A percentile compares a stretch with the other conserved stretches of the same genome.
Evolutionary conservation across 64 coral and sea anemone species (phyloP).

Genomic region (Montipora sp.): DNA sequence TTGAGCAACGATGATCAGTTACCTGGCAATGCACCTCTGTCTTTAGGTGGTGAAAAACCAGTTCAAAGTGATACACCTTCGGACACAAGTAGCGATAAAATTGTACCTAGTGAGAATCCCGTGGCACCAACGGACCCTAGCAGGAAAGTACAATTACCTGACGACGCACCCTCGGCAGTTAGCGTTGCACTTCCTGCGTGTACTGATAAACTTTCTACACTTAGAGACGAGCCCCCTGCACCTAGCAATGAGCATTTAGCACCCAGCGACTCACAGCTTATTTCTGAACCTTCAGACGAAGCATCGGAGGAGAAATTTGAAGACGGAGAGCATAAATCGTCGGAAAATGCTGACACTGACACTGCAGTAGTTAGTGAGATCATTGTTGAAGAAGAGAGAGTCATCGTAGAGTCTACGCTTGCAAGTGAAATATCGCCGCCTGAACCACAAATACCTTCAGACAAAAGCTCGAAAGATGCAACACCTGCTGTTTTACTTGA

Average conservation of each 20-base stretch:
- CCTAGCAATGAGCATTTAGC: neutral
- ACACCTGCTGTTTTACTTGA: neutral
- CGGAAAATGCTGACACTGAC: neutral
- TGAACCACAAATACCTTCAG: neutral
- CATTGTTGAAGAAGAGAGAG: neutral
- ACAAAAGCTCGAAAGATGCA: neutral
- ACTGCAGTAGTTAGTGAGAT: neutral
- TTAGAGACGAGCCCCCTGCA: neutral
- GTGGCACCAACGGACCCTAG: neutral
- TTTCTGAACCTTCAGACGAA: conserved; percentile 14
- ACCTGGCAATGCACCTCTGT: neutral
- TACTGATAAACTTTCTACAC: neutral
- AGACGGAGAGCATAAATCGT: neutral
- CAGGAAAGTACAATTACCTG: neutral
- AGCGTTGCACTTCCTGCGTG: neutral
- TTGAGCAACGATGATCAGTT: no score
- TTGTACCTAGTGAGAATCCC: neutral
- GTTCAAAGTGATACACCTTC: neutral
- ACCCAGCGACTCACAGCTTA: neutral
- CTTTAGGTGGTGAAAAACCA: neutral
- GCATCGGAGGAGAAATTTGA: neutral
- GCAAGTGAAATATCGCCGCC: neutral
- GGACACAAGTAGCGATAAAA: neutral
- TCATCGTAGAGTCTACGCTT: neutral
- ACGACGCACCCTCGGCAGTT: neutral